These are phyloP conservation scores for Epinotia bilunana DNA, from an alignment of 2,888 invertebrate species.

Conservation along the genomic window DNA sequence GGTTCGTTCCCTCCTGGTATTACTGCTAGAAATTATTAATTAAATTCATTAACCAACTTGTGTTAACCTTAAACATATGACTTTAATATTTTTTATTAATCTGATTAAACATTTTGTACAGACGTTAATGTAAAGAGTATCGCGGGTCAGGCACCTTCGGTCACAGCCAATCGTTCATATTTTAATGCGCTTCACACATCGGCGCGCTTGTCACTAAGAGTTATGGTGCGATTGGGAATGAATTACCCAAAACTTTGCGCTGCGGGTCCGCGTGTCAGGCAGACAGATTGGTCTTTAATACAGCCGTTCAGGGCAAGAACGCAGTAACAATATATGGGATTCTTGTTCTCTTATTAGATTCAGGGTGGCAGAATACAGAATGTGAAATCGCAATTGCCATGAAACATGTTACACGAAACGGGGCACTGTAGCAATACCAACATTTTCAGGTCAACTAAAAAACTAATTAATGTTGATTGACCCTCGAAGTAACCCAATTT, in stretches of 20 bases:
- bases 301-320: conserved; percentile 14
- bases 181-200: conserved; percentile 44
- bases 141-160: conserved; percentile 24
- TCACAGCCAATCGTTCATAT: conserved; percentile 40
- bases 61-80: conserved; percentile 15
- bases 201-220: conserved; percentile 40
- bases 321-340: conserved; percentile 10
- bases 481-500: no score
- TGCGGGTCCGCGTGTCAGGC: conserved; percentile 27
- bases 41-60: background rate
- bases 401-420: no score
- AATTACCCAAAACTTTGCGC: conserved; percentile 42
- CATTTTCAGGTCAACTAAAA: no score
- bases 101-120: conserved; percentile 2
- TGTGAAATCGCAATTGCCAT: background rate
- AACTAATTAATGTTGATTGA: no score
- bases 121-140: conserved; percentile 14
- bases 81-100: conserved; percentile 4
- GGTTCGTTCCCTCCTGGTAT: background rate
- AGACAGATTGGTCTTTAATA: conserved; percentile 34
- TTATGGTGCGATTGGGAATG: conserved; percentile 34
- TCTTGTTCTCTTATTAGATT: background rate
- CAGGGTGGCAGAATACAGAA: background rate
- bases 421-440: no score
- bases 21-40: conserved; percentile 2